Conservation (phyloP, 2,888 invertebrate species). For the Lycocerus yunnanus region DNA sequence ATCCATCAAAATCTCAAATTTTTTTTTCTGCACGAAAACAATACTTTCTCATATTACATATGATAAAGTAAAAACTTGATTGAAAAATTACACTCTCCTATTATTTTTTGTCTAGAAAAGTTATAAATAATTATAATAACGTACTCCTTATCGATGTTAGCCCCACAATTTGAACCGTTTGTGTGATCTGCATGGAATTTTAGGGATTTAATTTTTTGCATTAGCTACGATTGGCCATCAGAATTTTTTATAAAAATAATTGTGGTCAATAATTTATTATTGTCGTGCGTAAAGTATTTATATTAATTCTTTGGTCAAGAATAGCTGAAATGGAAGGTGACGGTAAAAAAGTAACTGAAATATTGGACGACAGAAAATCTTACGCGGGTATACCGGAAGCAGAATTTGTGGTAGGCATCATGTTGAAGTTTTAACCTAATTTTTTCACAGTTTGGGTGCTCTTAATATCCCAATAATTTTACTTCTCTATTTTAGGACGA, state of each 20-base stretch:
- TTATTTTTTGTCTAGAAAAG: no score
- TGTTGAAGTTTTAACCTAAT: constrained; percentile 5
- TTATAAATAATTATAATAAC: no score
- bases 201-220: neutral
- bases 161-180: no score
- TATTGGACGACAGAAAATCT: constrained; percentile 59
- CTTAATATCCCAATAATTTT: neutral
- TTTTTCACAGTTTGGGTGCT: neutral
- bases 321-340: constrained; percentile 28
- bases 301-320: neutral
- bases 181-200: no score
- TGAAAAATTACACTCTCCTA: no score
- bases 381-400: constrained; percentile 89
- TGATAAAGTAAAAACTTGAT: no score
- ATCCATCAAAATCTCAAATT: no score
- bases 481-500: constrained; percentile 71
- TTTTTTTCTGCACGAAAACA: no score
- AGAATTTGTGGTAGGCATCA: constrained; percentile 78
- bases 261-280: neutral
- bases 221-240: neutral
- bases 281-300: neutral
- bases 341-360: constrained; percentile 20
- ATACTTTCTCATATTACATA: no score
- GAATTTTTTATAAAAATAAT: no score
- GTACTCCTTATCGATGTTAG: no score